A percentile compares a stretch with the other conserved stretches of the same genome.
phyloP scores from a whole-genome alignment of 2,888 invertebrate species.

The Gymnosoma rotundatum region DNA sequence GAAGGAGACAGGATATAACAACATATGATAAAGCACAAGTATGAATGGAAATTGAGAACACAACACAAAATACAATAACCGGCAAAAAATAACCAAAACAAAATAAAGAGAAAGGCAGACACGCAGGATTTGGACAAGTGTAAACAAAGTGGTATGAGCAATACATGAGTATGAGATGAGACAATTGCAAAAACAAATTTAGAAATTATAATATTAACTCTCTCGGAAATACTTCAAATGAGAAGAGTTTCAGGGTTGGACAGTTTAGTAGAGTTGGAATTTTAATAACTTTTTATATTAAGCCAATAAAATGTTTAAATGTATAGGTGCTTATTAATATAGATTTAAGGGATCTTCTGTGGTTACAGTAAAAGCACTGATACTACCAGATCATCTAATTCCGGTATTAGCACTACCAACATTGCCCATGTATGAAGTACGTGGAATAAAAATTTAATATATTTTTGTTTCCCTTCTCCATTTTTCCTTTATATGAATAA shows the following conservation, averaged over 20 bases:
- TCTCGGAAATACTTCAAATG: constrained; percentile 66
- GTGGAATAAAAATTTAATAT: too few relatives aligned
- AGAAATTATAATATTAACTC: constrained; percentile 51
- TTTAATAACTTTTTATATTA: not conserved
- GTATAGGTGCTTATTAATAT: too few relatives aligned
- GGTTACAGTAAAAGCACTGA: too few relatives aligned
- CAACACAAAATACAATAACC: constrained; percentile 33
- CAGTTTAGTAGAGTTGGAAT: not conserved
- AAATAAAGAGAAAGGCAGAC: constrained; percentile 37
- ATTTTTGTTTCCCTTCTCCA: too few relatives aligned
- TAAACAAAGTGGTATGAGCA: constrained; percentile 50
- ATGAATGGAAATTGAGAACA: constrained; percentile 38
- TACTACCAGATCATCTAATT: too few relatives aligned
- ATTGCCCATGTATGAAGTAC: too few relatives aligned
- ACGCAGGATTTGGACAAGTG: constrained; percentile 54
- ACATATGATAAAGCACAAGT: constrained; percentile 49
- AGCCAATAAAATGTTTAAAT: too few relatives aligned
- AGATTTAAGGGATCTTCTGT: too few relatives aligned
- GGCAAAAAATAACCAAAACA: constrained; percentile 48
- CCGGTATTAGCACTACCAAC: too few relatives aligned
- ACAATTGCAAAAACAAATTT: not conserved
- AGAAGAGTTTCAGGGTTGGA: constrained; percentile 22
- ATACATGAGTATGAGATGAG: constrained; percentile 5
- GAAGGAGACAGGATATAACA: constrained; percentile 47
- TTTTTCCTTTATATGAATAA: too few relatives aligned